Base-by-base conservation (phyloP, 2,888 invertebrate species). In the Drosophila neutralis region DNA sequence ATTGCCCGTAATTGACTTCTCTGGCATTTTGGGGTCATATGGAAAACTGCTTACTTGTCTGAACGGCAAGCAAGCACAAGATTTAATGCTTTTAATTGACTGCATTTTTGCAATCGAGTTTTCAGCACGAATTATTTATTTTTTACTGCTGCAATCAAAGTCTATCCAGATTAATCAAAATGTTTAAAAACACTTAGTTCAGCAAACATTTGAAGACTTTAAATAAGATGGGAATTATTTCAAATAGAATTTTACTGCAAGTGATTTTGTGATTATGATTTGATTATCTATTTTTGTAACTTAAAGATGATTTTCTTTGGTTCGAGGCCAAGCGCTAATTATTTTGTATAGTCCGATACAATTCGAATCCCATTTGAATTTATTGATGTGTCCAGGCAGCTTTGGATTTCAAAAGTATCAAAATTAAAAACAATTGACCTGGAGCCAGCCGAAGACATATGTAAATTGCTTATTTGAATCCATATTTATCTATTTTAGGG, bases 1-100 rank as follows among this genome's bases (percentile, higher is more conserved):
- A 45, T 35, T 49, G 58, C 13, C 60, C 51, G 7, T 73, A 82
- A 69, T 78, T 78, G 61, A 78, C 73, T 81, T 78, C 66, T 66
- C 62, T 63, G 62, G 29, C 73, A 65, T 72, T 81, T 68, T 61
- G 51, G 65, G 78, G 57, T 61, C 68, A 72, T 48, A 38, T 51
- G 48, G 45, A 35, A 61, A 57, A 60, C 60, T 29, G 27, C 36
- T 56, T 42, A 45, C 45, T 24, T 5, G 21, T 4, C 21, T 36
- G 36, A 2, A 31, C 31, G 31, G 31, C 31, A 31, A 31, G 33
- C 35, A 49, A 36, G 36, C 24, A 18, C 10, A 18, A 18, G 18
- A 11, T 38, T 27, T 4, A 54, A 38, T 27, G 4, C 1, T 15
- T 24, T 45, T 45, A 45, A 45, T 45, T 45, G 15, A 24, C 15